Conservation (phyloP, 2,113 vertebrate species). For the Vulpes vulpes region DNA sequence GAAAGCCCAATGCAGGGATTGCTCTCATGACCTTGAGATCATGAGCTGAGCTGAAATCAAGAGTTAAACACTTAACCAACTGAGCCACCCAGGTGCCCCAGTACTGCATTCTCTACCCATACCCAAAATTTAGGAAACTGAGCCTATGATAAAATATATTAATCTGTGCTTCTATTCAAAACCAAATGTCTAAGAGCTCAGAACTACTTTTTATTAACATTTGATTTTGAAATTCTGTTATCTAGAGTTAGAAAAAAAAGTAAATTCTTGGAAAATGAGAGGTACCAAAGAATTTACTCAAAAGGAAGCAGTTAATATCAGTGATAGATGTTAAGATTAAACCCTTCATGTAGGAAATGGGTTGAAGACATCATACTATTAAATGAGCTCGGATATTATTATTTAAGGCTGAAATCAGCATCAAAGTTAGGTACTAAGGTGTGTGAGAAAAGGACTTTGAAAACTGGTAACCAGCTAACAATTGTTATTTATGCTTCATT, state of each 20-base stretch:
- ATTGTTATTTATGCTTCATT: background rate
- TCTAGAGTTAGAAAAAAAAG: background rate
- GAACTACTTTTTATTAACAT: conserved; percentile 1
- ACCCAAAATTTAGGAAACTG: background rate
- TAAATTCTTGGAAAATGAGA: background rate
- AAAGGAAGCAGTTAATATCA: background rate
- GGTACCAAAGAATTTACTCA: background rate
- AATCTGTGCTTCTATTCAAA: background rate
- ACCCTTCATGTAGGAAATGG: background rate
- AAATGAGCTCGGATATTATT: background rate
- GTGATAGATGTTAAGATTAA: background rate
- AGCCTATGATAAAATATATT: background rate
- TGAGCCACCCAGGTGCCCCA: background rate
- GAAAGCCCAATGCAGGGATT: background rate
- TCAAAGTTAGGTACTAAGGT: background rate
- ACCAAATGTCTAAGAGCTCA: background rate
- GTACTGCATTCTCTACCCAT: background rate
- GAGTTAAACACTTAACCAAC: background rate
- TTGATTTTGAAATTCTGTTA: conserved; percentile 33
- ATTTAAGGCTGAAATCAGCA: background rate
- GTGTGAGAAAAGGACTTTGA: background rate
- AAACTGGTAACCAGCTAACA: background rate
- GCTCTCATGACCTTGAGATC: background rate
- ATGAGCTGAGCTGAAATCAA: background rate
- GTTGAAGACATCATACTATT: background rate